Evolutionary conservation across 2,888 invertebrate genomes (phyloP), one percentile per base, ranked within the genome.

Genomic region (Arctia plantaginis): DNA sequence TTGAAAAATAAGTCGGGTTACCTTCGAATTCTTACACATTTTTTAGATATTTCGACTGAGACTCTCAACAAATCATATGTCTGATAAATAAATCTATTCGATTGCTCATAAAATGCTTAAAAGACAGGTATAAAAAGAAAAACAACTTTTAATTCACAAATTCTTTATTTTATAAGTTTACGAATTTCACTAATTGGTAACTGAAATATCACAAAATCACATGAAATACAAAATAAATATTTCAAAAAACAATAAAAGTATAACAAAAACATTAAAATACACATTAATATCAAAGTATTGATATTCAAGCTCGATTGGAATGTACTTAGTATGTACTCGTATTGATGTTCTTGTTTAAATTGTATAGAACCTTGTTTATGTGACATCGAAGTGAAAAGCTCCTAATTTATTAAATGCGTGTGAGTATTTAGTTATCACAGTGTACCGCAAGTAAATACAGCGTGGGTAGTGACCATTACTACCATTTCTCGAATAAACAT

Each of bases 291-390:
- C 81, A 82, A 78, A 82, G 73, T 80, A 80, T 78, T 79, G 79
- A 77, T 30, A 87, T 86, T 87, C 87, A 93, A 93, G 92, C 93
- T 93, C 93, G 91, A 86, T 92, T 86, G 87, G 83, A 87, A 86
- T 84, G 84, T 83, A 80, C 79, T 77, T 84, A 77, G 51, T 83
- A 82, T 73, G 73, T 77, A n/a, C n/a, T n/a, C n/a, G n/a, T n/a
- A 66, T 27, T 64, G 75, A 80, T 74, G 80, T 86, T 84, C 80
- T 81, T 79, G 79, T 88, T 87, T 81, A 87, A 87, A 88, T 90
- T 88, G 85, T 89, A 85, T 90, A 88, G 88, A 86, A 84, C 80
- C 86, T 72, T 84, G 82, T 81, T 76, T 78, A 80, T 79, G 80
- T 75, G 75, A 84, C 86, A 88, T 88, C 76, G 87, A 86, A 87